Evolutionary conservation across 2,113 vertebrate genomes (phyloP).

Genomic region (sheep (Ovis aries)): DNA sequence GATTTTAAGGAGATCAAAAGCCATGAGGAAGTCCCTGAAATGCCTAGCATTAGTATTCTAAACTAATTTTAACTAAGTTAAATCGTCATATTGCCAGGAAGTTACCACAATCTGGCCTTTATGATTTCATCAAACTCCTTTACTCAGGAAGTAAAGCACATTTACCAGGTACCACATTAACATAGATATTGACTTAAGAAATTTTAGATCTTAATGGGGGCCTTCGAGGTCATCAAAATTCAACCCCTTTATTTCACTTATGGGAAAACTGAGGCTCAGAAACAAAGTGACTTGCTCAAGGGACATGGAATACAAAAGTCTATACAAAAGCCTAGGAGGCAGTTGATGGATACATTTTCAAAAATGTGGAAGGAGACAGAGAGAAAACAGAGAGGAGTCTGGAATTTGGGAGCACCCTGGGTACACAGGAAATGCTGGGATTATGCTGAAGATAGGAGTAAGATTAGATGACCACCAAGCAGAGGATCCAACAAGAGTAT

Average conservation of each 20-base stretch:
- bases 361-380: neutral
- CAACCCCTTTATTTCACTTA: constrained; percentile 18
- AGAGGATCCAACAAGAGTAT: neutral
- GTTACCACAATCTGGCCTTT: neutral
- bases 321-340: neutral
- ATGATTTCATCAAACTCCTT: neutral
- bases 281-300: neutral
- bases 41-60: neutral
- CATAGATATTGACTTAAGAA: neutral
- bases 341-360: neutral
- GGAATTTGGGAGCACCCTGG: neutral
- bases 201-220: neutral
- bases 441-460: neutral
- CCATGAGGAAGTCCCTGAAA: neutral
- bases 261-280: neutral
- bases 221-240: neutral
- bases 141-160: neutral
- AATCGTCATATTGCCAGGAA: neutral
- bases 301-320: neutral
- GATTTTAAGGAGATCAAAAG: constrained; percentile 6
- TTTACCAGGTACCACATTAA: constrained; percentile 6
- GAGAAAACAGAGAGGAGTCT: neutral
- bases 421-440: neutral
- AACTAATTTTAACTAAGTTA: neutral
- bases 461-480: neutral